Conservation (phyloP, 2,113 vertebrate species). For the Gopherus evgoodei region DNA sequence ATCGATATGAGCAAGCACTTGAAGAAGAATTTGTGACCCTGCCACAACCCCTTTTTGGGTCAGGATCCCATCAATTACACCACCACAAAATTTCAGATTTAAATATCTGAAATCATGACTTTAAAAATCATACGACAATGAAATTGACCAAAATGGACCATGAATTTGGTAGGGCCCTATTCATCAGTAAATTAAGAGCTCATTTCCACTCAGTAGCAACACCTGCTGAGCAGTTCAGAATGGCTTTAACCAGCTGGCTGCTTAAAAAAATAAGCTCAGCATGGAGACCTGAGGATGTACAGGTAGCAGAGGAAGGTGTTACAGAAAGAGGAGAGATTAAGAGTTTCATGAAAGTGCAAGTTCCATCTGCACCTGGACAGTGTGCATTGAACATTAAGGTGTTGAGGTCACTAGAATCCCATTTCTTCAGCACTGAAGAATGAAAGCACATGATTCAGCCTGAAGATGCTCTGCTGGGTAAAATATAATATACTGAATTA, state of each 20-base stretch:
- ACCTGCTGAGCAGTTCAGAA: background rate
- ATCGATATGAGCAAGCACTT: no score
- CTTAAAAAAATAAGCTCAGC: background rate
- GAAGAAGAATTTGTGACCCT: no score
- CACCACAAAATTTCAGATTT: no score
- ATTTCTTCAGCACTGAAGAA: background rate
- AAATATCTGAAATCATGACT: no score
- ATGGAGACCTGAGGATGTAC: background rate
- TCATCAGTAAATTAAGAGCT: background rate
- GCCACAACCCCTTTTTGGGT: no score
- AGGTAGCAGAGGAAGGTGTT: background rate
- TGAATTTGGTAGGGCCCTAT: no score
- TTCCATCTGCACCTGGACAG: background rate
- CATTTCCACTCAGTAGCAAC: accelerated
- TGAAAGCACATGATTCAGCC: background rate
- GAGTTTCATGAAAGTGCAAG: background rate
- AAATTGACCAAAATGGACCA: no score
- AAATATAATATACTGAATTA: background rate
- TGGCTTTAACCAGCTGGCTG: background rate
- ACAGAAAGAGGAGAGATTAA: background rate
- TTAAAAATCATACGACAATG: no score
- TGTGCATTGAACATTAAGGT: background rate
- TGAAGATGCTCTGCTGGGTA: background rate
- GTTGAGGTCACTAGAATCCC: background rate
- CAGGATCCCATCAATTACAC: no score